phyloP scores from a whole-genome alignment of 2,797 vertebrate genomes.

The Psittacula derbiana region DNA sequence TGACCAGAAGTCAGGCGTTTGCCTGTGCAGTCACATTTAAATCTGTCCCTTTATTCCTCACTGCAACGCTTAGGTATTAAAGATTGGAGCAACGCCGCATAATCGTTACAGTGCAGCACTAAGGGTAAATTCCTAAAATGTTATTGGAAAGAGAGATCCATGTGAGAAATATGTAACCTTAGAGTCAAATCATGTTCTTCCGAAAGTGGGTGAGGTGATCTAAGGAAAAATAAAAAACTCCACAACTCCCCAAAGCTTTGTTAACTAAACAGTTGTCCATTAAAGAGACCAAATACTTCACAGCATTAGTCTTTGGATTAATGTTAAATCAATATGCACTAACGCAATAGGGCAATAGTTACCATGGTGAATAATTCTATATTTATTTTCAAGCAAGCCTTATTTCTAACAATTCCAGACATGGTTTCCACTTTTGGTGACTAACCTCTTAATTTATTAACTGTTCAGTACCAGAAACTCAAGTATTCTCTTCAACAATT shows the following conservation, averaged over 20 bases:
- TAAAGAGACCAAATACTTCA: conserved; percentile 48
- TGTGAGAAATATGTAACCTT: neutral
- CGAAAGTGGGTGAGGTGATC: neutral
- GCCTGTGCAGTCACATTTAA: neutral
- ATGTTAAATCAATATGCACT: conserved; percentile 28
- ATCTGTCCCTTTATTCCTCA: neutral
- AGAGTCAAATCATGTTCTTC: neutral
- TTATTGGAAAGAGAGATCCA: neutral
- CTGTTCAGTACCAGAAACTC: neutral
- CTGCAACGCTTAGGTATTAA: neutral
- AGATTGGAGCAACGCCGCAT: neutral
- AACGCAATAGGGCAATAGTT: conserved; percentile 40
- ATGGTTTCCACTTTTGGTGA: conserved; percentile 45
- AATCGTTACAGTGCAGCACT: neutral
- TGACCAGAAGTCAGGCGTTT: neutral
- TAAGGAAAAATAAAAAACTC: neutral
- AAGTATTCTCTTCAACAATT: neutral
- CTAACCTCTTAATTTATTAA: conserved; percentile 14
- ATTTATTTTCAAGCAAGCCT: conserved; percentile 61
- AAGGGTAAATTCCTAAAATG: neutral
- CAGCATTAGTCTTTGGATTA: conserved; percentile 47
- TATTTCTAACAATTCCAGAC: conserved; percentile 55
- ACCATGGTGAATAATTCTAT: conserved; percentile 59
- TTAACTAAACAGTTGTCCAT: conserved; percentile 35
- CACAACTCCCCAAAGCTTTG: conserved; percentile 11